These are phyloP conservation scores for Sinocyclocheilus grahami DNA, from an alignment of 2,113 vertebrate species.

Conservation along the genomic window DNA sequence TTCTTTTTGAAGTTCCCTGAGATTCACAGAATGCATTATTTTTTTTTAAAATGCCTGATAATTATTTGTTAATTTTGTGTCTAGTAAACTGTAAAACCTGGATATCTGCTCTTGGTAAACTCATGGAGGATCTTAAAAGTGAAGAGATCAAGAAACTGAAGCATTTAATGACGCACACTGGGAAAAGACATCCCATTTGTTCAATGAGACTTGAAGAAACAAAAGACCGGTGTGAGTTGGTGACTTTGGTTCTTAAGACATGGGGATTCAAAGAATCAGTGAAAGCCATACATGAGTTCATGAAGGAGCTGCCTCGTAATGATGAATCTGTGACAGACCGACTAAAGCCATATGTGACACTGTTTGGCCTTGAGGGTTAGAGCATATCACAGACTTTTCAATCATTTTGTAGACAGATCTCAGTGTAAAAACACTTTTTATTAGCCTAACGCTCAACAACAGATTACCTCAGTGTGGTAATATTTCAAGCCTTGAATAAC, in stretches of 20 bases:
- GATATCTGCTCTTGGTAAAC: constrained; percentile 5
- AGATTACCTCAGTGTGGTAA: not conserved
- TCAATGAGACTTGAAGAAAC: constrained; percentile 25
- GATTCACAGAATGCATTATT: not conserved
- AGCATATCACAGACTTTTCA: not conserved
- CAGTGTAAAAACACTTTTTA: not conserved
- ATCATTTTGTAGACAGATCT: not conserved
- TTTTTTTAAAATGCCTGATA: not conserved
- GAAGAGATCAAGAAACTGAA: constrained; percentile 25
- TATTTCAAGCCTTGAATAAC: not conserved
- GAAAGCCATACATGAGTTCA: not conserved
- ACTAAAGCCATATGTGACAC: constrained; percentile 24
- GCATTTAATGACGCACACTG: not conserved
- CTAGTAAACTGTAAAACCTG: not conserved
- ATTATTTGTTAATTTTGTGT: not conserved
- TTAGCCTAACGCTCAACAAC: not conserved
- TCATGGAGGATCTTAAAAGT: constrained; percentile 29
- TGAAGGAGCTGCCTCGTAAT: constrained; percentile 47
- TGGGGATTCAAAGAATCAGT: constrained; percentile 42
- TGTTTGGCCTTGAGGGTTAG: not conserved
- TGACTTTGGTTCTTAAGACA: constrained; percentile 11
- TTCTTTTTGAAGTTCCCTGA: not conserved
- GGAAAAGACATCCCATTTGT: not conserved
- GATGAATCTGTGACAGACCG: constrained; percentile 32
- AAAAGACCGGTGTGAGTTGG: not conserved